Evolutionary conservation across 1,140 invertebrate genomes (phyloP).

Genomic region (Anastrepha ludens): DNA sequence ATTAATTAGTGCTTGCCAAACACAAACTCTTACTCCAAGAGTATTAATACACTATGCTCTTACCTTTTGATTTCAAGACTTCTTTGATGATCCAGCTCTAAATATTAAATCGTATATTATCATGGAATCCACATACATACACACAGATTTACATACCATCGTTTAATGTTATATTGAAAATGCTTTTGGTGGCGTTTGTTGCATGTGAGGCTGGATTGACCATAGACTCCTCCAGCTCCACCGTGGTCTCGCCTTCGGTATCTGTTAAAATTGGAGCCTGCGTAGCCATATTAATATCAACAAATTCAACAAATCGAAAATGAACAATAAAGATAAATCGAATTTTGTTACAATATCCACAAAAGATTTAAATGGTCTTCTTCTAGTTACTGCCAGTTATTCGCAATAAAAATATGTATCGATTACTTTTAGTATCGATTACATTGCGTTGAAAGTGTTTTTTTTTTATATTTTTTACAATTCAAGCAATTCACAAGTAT

Average conservation of each 20-base stretch:
- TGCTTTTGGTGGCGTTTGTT: conserved; percentile 53
- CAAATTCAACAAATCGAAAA: neutral
- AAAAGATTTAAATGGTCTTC: neutral
- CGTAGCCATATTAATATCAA: neutral
- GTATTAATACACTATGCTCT: neutral
- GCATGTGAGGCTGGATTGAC: neutral
- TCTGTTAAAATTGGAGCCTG: conserved; percentile 49
- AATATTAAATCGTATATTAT: neutral
- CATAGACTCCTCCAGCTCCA: conserved; percentile 53
- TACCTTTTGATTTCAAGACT: conserved; percentile 53
- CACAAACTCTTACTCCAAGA: neutral
- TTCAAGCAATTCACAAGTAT: too few relatives aligned
- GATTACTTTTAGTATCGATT: too few relatives aligned
- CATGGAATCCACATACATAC: neutral
- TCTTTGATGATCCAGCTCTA: conserved; percentile 16
- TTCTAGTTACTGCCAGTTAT: neutral
- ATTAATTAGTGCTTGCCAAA: too few relatives aligned
- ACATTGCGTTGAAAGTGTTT: too few relatives aligned
- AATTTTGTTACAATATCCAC: too few relatives aligned
- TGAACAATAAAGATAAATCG: neutral
- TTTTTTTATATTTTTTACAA: too few relatives aligned
- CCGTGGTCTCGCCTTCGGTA: conserved; percentile 55
- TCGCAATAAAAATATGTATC: neutral
- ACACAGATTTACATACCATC: conserved; percentile 48
- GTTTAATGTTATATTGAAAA: conserved; percentile 57